Evolutionary conservation across 2,797 vertebrate genomes (phyloP).

Genomic region (Poecile montanus): DNA sequence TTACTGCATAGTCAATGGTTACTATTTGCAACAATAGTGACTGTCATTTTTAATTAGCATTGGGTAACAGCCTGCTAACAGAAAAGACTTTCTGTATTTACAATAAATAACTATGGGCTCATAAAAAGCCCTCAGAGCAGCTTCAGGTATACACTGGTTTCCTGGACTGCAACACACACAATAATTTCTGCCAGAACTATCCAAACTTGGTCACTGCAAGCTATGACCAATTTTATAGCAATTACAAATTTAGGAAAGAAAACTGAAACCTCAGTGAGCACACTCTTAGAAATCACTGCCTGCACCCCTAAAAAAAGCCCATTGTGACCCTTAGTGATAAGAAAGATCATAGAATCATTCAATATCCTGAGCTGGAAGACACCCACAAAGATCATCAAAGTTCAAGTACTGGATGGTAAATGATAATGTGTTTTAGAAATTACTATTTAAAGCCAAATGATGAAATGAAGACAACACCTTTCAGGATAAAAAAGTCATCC

Average conservation of each 20-base stretch:
- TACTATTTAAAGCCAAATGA: not conserved
- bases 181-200: not conserved
- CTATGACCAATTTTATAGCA: not conserved
- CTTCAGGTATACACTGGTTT: not conserved
- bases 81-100: not conserved
- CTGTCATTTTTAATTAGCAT: constrained; percentile 5
- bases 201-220: not conserved
- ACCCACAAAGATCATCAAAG: not conserved
- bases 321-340: not conserved
- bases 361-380: not conserved
- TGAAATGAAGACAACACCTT: not conserved
- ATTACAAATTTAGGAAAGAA: not conserved
- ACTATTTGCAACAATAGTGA: not conserved
- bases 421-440: not conserved
- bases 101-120: not conserved
- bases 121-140: not conserved
- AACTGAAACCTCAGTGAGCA: not conserved
- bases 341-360: not conserved
- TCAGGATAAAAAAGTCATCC: not conserved
- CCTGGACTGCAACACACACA: not conserved
- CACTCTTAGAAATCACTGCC: not conserved
- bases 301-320: not conserved
- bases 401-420: not conserved
- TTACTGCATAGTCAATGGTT: constrained; percentile 16
- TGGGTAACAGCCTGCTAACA: not conserved